Conservation (phyloP, 2,113 vertebrate genomes). For the Gymnogyps californianus region DNA sequence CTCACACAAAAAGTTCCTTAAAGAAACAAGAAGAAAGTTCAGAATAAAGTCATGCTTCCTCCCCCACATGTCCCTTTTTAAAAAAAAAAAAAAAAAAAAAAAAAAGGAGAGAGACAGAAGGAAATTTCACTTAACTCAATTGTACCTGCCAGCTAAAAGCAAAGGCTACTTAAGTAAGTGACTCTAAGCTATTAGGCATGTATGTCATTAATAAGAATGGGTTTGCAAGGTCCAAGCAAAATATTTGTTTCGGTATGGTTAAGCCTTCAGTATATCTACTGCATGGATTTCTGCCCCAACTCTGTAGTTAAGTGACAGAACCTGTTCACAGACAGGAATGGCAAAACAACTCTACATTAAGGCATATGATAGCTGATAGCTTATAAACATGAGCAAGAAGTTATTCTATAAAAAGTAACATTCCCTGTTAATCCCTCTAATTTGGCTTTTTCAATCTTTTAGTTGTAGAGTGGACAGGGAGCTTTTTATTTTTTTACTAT, state of each 20-base stretch:
- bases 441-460: background rate
- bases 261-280: background rate
- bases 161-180: slow-evolving; percentile 6
- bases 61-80: background rate
- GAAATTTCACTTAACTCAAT: slow-evolving; percentile 40
- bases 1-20: slow-evolving; percentile 48
- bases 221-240: background rate
- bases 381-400: background rate
- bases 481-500: background rate
- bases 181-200: background rate
- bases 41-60: slow-evolving; percentile 63
- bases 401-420: background rate
- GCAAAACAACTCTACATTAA: background rate
- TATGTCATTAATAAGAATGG: background rate
- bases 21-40: slow-evolving; percentile 66
- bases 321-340: background rate
- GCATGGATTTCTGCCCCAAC: background rate
- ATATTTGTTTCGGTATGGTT: background rate
- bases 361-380: background rate
- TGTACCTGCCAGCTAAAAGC: slow-evolving; percentile 35
- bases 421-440: background rate
- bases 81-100: background rate
- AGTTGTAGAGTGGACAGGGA: background rate
- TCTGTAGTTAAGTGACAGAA: background rate
- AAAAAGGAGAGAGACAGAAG: background rate